Evolutionary conservation across 2,113 vertebrate genomes (phyloP), one percentile per base, ranked within the genome.

Genomic region (Mirza zaza): DNA sequence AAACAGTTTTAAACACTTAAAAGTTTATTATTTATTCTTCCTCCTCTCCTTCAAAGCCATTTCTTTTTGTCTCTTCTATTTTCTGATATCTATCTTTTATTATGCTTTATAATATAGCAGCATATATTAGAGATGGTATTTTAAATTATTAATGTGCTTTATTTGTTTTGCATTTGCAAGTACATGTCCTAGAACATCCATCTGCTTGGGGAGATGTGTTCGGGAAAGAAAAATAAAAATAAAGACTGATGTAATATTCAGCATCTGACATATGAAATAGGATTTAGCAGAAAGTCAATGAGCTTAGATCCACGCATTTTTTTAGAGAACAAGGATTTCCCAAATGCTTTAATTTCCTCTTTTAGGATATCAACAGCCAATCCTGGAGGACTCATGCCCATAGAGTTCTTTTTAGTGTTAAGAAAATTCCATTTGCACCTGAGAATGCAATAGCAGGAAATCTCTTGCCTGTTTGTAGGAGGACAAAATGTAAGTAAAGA

Each of bases 111-210:
- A 94, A 95, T 63, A 94, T 88, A 91, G 65, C n/a, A 82, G 59
- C 68, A 90, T 70, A 82, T 93, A 89, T 25, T 70, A 14, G 50
- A 86, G 83, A 57, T 2, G 25, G 65, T 61, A 17, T 95, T 95
- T 93, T 80, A 93, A 97, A 97, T 96, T 96, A 97, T 95, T 91
- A 92, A 90, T 90, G 52, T 55, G 36, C 59, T 94, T 96, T 95
- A 92, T 95, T 97, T 97, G 93, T 93, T 95, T 97, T 97, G 75
- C 39, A 84, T 92, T 95, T 94, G 68, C 79, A 94, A 93, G 89
- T 73, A 70, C 50, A 67, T 91, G 18, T 91, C 88, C 76, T 67
- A 90, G 79, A 87, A 9, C 68, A 93, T 75, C 83, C 89, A 87
- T 95, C 68, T 95, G 84, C 90, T 93, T 93, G 36, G 42, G 68